phyloP scores from a whole-genome alignment of 2,888 invertebrate species.

The Campopleginae sp. region DNA sequence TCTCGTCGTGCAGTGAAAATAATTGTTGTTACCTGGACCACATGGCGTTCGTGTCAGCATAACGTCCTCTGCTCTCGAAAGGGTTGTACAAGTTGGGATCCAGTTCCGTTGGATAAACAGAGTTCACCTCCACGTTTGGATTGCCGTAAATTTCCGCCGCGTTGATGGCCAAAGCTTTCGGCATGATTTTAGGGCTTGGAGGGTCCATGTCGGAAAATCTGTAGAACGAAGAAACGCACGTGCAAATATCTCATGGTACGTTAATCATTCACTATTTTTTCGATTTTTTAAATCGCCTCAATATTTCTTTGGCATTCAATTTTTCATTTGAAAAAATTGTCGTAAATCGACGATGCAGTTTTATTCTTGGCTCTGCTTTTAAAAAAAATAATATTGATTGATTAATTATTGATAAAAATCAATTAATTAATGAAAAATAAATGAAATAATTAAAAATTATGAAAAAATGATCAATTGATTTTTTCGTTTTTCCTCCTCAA shows the following conservation, averaged over 20 bases:
- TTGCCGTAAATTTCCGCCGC: conserved; percentile 47
- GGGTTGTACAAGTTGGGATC: conserved; percentile 72
- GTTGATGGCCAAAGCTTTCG: conserved; percentile 47
- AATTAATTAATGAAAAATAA: not conserved
- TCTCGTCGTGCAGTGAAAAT: no score
- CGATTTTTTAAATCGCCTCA: no score
- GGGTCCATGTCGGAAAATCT: conserved; percentile 19
- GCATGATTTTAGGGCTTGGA: conserved; percentile 18
- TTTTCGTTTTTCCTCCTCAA: not conserved
- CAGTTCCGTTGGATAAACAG: conserved; percentile 73
- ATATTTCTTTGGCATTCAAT: no score
- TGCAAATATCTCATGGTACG: no score
- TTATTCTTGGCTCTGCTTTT: no score
- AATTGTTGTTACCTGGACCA: conserved; percentile 76
- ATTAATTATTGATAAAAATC: no score
- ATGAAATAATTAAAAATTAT: not conserved
- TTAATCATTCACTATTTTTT: no score
- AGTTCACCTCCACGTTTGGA: conserved; percentile 65
- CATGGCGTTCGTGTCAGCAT: conserved; percentile 74
- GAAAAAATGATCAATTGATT: not conserved
- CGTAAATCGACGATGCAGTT: no score
- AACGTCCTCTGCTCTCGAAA: conserved; percentile 73
- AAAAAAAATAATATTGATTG: no score
- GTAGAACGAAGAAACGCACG: not conserved
- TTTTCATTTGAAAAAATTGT: no score